A percentile compares a stretch with the other conserved stretches of the same genome.
These are phyloP conservation scores for Melierax canorus DNA, from an alignment of 2,113 vertebrate genomes.

Conservation along the genomic window DNA sequence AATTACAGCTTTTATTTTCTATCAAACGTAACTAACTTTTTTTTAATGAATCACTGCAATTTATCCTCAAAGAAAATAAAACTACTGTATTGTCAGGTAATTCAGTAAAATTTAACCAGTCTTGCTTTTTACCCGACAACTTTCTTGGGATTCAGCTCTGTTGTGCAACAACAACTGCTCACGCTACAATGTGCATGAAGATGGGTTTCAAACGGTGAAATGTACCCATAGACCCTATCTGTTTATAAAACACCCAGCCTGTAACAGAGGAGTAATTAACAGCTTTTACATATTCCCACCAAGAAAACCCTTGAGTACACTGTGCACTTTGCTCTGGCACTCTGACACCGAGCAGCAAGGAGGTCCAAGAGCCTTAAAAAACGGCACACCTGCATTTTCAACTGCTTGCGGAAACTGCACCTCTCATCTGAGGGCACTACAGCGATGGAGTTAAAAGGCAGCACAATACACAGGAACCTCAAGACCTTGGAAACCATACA, in stretches of 20 bases:
- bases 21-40: background rate
- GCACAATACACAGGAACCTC: background rate
- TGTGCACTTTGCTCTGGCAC: rapidly evolving
- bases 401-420: background rate
- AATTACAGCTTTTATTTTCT: background rate
- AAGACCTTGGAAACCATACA: background rate
- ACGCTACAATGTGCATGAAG: rapidly evolving
- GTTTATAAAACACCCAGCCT: background rate
- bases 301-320: background rate
- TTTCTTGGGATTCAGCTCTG: background rate
- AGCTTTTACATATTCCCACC: background rate
- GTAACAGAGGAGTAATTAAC: background rate
- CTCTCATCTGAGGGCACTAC: background rate
- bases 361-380: background rate
- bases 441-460: background rate
- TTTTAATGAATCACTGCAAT: background rate
- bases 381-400: rapidly evolving
- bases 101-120: background rate
- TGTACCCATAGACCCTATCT: background rate
- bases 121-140: background rate
- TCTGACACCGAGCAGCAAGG: rapidly evolving
- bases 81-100: background rate
- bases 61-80: background rate
- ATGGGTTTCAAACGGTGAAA: background rate
- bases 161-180: background rate